A percentile compares a stretch with the other conserved stretches of the same genome.
Evolutionary conservation across 1,140 invertebrate species (phyloP).

Genomic region (Meloidogyne chitwoodi): DNA sequence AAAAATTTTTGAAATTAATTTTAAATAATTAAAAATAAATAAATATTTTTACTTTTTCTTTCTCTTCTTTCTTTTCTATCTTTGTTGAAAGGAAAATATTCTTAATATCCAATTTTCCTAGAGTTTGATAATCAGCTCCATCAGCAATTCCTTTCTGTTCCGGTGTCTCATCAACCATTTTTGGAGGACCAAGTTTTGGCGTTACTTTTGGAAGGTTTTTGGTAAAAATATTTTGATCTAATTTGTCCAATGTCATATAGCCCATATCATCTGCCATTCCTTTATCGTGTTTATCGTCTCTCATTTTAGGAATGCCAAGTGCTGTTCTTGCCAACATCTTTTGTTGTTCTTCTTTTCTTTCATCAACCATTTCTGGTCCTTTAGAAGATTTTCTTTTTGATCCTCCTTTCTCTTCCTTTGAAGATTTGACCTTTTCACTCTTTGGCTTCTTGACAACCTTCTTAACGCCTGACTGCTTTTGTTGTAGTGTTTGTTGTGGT

Average conservation of each 20-base stretch:
- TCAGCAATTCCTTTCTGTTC: neutral
- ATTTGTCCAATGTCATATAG: neutral
- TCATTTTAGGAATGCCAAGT: neutral
- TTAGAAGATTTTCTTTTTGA: neutral
- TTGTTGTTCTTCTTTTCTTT: neutral
- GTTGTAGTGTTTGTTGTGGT: neutral
- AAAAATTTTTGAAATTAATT: neutral
- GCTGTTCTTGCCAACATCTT: neutral
- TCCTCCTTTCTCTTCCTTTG: neutral
- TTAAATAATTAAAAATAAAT: neutral
- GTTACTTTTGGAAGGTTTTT: neutral
- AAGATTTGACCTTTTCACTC: neutral
- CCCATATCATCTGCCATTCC: neutral
- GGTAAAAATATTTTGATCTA: neutral
- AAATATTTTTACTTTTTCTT: neutral
- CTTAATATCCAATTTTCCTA: neutral
- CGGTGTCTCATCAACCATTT: neutral
- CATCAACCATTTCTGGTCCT: neutral
- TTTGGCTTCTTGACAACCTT: neutral
- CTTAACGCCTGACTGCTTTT: neutral
- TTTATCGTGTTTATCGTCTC: neutral
- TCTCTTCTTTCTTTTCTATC: neutral
- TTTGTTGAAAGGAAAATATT: neutral
- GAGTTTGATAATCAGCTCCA: neutral
- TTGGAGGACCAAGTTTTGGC: neutral